phyloP scores from a whole-genome alignment of 2,888 invertebrate species.

The Lepidocyrtinus sp. region DNA sequence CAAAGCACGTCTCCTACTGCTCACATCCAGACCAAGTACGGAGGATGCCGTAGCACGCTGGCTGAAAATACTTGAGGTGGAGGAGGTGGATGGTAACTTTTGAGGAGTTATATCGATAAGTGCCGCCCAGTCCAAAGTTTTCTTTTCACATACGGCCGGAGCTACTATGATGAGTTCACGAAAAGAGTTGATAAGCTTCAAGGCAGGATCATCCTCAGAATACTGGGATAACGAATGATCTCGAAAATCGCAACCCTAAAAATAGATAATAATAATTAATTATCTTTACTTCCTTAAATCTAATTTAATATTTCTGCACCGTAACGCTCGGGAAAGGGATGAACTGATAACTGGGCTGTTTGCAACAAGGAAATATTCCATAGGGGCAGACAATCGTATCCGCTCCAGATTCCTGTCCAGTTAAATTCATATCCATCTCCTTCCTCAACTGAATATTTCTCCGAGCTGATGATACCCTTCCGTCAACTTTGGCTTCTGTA shows the following conservation, averaged over 20 bases:
- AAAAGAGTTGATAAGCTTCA: conserved; percentile 76
- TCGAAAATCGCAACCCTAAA: conserved; percentile 82
- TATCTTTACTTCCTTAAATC: too few species aligned
- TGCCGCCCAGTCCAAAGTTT: conserved; percentile 58
- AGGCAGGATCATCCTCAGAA: conserved; percentile 79
- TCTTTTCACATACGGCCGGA: neutral
- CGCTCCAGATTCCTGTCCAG: conserved; percentile 13
- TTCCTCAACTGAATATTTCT: conserved; percentile 46
- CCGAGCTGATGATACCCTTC: conserved; percentile 29
- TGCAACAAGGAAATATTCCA: conserved; percentile 64
- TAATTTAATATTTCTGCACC: conserved; percentile 27
- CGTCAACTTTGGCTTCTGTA: conserved; percentile 1
- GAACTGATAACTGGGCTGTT: conserved; percentile 62
- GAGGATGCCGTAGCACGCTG: conserved; percentile 28
- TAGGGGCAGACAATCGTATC: conserved; percentile 58
- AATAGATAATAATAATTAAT: too few species aligned
- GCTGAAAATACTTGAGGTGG: conserved; percentile 32
- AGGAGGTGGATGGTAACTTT: conserved; percentile 40
- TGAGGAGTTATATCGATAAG: conserved; percentile 61
- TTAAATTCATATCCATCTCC: conserved; percentile 21
- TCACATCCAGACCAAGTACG: conserved; percentile 8
- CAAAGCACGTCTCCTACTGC: conserved; percentile 34
- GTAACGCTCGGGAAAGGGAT: conserved; percentile 56
- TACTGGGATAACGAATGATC: conserved; percentile 81
- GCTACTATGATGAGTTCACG: conserved; percentile 57